Evolutionary conservation across 1,140 invertebrate genomes (phyloP).

Genomic region (Camponotus vicinus): DNA sequence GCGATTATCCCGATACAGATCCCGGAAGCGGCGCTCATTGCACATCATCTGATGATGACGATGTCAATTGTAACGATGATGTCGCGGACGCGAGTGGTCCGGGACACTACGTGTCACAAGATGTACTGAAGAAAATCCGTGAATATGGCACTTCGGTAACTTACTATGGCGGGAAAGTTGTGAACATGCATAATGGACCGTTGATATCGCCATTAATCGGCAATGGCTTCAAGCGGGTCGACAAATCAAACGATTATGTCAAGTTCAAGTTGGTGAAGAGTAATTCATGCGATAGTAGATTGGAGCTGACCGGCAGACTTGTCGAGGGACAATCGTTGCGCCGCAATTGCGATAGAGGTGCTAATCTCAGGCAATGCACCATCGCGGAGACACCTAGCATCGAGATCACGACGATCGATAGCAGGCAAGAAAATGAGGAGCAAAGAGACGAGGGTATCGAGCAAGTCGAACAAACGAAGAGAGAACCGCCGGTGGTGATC

Average conservation of each 20-base stretch:
- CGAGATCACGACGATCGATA: slow-evolving; percentile 78
- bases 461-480: slow-evolving; percentile 70
- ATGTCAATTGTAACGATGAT: slow-evolving; percentile 77
- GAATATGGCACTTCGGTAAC: slow-evolving; percentile 94
- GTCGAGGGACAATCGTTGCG: slow-evolving; percentile 76
- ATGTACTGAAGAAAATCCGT: slow-evolving; percentile 94
- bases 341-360: slow-evolving; percentile 37
- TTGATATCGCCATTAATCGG: slow-evolving; percentile 88
- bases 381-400: slow-evolving; percentile 83
- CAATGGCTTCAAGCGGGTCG: slow-evolving; percentile 88
- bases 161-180: slow-evolving; percentile 94
- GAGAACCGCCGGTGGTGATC: slow-evolving; percentile 83
- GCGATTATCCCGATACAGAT: slow-evolving; percentile 86
- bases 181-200: slow-evolving; percentile 89
- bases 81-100: slow-evolving; percentile 75
- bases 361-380: slow-evolving; percentile 77
- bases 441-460: slow-evolving; percentile 53
- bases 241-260: slow-evolving; percentile 86
- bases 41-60: slow-evolving; percentile 83
- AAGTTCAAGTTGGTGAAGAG: slow-evolving; percentile 93
- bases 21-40: slow-evolving; percentile 81
- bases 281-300: slow-evolving; percentile 93
- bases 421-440: slow-evolving; percentile 68
- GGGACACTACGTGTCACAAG: slow-evolving; percentile 90
- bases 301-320: slow-evolving; percentile 90